phyloP scores from a whole-genome alignment of 2,797 vertebrate species.

The Enteromius fasciolatus region DNA sequence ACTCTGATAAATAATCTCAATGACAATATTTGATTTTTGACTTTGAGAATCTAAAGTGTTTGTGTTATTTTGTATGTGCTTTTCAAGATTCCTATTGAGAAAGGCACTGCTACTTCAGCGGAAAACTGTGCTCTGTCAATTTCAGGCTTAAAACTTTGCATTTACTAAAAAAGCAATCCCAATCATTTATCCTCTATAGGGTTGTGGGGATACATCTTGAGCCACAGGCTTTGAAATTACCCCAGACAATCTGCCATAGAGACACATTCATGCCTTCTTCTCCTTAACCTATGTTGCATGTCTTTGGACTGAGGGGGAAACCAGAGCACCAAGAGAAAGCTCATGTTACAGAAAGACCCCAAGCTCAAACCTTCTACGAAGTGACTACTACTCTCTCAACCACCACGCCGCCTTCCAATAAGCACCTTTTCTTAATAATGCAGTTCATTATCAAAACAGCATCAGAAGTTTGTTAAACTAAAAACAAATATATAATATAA shows the following conservation, averaged over 20 bases:
- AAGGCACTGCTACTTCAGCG: slow-evolving; percentile 20
- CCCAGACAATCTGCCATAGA: background rate
- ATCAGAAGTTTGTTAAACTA: slow-evolving; percentile 26
- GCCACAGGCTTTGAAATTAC: background rate
- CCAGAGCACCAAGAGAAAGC: background rate
- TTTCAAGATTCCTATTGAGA: slow-evolving; percentile 32
- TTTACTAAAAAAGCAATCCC: slow-evolving; percentile 11
- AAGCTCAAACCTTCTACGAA: background rate
- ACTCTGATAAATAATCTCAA: background rate
- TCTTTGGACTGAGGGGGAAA: background rate
- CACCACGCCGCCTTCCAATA: background rate
- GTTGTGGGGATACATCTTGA: background rate
- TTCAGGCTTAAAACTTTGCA: background rate
- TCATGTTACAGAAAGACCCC: background rate
- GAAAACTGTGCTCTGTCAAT: slow-evolving; percentile 4
- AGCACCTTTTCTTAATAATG: slow-evolving; percentile 17
- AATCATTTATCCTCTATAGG: background rate
- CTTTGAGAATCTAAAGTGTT: background rate
- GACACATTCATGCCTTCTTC: background rate
- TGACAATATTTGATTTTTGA: background rate
- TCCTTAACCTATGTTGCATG: background rate
- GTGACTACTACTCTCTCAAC: background rate
- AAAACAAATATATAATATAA: background rate
- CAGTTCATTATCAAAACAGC: slow-evolving; percentile 21
- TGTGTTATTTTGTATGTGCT: slow-evolving; percentile 15